Conservation (phyloP, 2,113 vertebrate genomes). For the Arvicanthis niloticus region DNA sequence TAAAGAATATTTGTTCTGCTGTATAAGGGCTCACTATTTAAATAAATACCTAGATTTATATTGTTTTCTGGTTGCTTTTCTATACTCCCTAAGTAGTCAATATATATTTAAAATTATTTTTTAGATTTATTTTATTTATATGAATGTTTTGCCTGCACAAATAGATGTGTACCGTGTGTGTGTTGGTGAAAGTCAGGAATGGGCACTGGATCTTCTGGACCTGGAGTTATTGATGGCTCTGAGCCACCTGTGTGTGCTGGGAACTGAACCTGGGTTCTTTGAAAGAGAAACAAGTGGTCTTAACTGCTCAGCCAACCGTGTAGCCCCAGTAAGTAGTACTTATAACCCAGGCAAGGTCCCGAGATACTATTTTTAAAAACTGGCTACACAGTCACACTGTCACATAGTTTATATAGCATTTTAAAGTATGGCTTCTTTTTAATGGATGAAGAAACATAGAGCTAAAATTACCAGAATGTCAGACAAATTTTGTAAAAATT, state of each 20-base stretch:
- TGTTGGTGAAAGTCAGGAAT: background rate
- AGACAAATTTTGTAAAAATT: slow-evolving; percentile 24
- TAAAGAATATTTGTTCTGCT: background rate
- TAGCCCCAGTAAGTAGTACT: background rate
- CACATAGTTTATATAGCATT: background rate
- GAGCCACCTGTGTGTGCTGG: background rate
- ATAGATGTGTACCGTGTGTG: background rate
- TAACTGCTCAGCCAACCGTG: background rate
- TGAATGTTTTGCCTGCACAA: too few relatives aligned
- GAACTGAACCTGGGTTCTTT: background rate
- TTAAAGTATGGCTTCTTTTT: slow-evolving; percentile 10
- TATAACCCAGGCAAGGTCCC: background rate
- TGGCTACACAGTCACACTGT: background rate
- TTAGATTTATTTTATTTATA: background rate
- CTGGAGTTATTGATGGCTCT: background rate
- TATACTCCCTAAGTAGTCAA: background rate
- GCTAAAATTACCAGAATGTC: background rate
- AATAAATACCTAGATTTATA: background rate
- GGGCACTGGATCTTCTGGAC: background rate
- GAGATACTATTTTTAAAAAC: slow-evolving; percentile 36
- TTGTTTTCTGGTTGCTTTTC: background rate
- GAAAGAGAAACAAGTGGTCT: background rate
- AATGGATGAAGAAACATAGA: background rate
- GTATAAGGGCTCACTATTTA: background rate
- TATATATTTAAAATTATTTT: background rate